Percentiles rank a stretch among this genome's conserved stretches.
Evolutionary conservation across 1,140 invertebrate species (phyloP).

Genomic region (Chlorops oryzae): DNA sequence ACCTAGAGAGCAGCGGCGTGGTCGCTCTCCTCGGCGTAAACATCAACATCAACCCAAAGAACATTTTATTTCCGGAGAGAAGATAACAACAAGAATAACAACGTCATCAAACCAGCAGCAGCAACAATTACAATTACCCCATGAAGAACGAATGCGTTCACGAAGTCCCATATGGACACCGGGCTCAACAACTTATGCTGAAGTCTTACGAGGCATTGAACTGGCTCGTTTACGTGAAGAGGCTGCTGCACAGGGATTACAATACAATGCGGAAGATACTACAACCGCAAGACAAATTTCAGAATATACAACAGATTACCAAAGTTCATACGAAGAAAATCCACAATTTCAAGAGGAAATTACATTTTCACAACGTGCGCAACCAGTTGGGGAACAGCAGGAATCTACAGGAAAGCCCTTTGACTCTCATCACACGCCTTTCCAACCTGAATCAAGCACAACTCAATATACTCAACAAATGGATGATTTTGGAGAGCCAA

Average conservation of each 20-base stretch:
- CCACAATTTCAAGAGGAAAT: no score
- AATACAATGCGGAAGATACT: neutral
- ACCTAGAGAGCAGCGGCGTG: slow-evolving; percentile 30
- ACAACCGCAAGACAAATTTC: neutral
- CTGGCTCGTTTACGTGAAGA: slow-evolving; percentile 31
- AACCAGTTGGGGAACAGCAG: no score
- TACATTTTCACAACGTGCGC: no score
- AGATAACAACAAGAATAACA: neutral
- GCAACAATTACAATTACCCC: slow-evolving; percentile 20
- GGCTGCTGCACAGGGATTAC: slow-evolving; percentile 17
- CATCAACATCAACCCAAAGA: slow-evolving; percentile 15
- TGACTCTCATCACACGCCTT: no score
- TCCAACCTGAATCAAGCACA: no score
- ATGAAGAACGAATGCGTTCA: slow-evolving; percentile 52
- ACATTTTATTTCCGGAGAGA: neutral
- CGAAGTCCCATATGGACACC: slow-evolving; percentile 67
- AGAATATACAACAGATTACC: neutral
- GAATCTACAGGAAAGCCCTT: no score
- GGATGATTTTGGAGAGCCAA: no score
- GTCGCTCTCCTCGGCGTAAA: slow-evolving; percentile 33
- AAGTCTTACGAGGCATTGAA: slow-evolving; percentile 62
- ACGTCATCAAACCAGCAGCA: slow-evolving; percentile 1
- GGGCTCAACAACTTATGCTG: slow-evolving; percentile 68
- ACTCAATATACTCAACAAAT: no score
- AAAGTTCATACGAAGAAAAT: slow-evolving; percentile 1